Conservation (phyloP, 1,140 invertebrate species). For the Leucophenga varia region DNA sequence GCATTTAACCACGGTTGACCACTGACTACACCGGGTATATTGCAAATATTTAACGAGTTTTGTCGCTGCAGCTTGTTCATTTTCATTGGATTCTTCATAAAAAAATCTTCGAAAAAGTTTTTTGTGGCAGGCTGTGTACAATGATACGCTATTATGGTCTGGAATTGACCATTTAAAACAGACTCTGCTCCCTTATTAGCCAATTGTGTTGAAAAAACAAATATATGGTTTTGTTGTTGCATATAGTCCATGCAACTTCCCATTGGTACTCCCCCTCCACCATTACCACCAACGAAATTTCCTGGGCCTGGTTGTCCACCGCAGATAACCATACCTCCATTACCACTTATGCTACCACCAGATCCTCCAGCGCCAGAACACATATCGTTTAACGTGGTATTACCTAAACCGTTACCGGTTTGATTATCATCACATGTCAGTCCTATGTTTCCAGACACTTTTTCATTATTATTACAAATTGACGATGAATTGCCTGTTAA, state of each 20-base stretch:
- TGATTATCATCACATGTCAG: no score
- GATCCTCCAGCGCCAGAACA: neutral
- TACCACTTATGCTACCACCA: conserved; percentile 1
- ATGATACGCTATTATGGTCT: conserved; percentile 92
- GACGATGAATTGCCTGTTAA: neutral
- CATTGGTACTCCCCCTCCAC: conserved; percentile 5
- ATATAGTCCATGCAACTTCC: conserved; percentile 60
- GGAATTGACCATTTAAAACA: conserved; percentile 83
- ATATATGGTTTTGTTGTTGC: conserved; percentile 97
- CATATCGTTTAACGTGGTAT: neutral
- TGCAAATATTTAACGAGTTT: conserved; percentile 27
- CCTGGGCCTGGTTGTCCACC: neutral
- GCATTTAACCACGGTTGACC: conserved; percentile 11
- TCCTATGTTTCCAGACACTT: no score
- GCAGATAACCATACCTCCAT: neutral
- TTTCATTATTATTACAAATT: conserved; percentile 5
- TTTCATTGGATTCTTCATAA: conserved; percentile 85
- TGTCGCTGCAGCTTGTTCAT: conserved; percentile 73
- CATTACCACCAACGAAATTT: conserved; percentile 60
- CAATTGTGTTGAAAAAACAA: conserved; percentile 92
- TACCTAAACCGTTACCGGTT: neutral
- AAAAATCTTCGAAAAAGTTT: conserved; percentile 85
- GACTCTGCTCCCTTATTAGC: conserved; percentile 94
- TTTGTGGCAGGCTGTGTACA: conserved; percentile 93
- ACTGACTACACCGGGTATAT: conserved; percentile 16